Conservation (phyloP, 2,113 vertebrate genomes). For the Physeter macrocephalus region DNA sequence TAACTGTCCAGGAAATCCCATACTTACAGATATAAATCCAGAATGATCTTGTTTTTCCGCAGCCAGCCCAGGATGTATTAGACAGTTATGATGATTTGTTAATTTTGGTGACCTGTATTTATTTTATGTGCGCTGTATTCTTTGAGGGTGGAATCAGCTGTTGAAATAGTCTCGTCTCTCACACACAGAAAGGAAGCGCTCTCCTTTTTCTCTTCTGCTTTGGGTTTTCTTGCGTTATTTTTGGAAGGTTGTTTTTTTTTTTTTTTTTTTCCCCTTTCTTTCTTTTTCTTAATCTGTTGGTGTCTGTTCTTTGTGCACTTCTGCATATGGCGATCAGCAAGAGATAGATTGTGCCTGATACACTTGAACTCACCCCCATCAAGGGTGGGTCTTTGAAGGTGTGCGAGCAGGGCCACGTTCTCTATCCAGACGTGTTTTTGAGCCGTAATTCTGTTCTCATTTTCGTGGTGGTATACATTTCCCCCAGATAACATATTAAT, state of each 20-base stretch:
- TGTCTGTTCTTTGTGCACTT: constrained; percentile 61
- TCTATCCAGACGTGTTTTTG: constrained; percentile 78
- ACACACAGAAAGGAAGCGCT: constrained; percentile 71
- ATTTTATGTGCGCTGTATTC: constrained; percentile 81
- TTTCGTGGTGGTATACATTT: constrained; percentile 72
- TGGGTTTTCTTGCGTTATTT: constrained; percentile 66
- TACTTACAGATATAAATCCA: constrained; percentile 85
- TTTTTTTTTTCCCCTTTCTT: constrained; percentile 64
- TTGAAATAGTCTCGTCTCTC: constrained; percentile 77
- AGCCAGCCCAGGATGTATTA: constrained; percentile 83
- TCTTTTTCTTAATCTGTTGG: constrained; percentile 40
- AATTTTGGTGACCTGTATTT: constrained; percentile 85
- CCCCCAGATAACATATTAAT: constrained; percentile 70
- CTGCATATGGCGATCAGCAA: constrained; percentile 80
- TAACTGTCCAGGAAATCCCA: constrained; percentile 88
- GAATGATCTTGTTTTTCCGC: constrained; percentile 85
- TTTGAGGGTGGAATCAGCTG: constrained; percentile 79
- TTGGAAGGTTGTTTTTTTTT: constrained; percentile 56
- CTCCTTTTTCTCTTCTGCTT: constrained; percentile 75
- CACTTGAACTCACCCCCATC: constrained; percentile 75
- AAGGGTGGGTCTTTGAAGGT: constrained; percentile 79
- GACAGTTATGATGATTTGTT: constrained; percentile 86
- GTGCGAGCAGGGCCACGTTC: constrained; percentile 76
- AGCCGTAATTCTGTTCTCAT: constrained; percentile 74
- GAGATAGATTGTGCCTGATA: constrained; percentile 76